Evolutionary conservation across 2,888 invertebrate species (phyloP), one percentile per base, ranked within the genome.

Genomic region (Hypercompe scribonia): DNA sequence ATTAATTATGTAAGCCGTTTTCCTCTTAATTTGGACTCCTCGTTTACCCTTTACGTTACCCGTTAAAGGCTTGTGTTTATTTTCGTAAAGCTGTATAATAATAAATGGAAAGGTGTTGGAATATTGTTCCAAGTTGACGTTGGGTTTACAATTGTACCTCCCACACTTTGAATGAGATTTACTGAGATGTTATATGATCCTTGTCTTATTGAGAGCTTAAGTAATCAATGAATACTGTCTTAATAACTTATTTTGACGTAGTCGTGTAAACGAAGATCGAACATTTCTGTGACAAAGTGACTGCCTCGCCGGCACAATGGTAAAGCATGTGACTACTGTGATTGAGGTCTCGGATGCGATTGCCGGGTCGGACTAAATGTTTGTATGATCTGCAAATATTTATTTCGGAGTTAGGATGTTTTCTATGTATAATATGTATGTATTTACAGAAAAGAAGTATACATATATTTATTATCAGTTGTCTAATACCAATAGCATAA

Each of bases 81-180:
- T 54, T n/a, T 54, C n/a, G 50, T 54, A 21, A 54, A n/a, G n/a
- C n/a, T 54, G 50, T n/a, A 54, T 54, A 54, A 54, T 54, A 54
- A 54, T n/a, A 54, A n/a, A 54, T 24, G 50, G 2, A 54, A 54
- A 54, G 50, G 50, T 54, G 50, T 10, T 24, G 2, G 50, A 31
- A 46, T 31, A 66, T 46, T 42, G 39, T 39, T 58, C 28, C 3
- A 58, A 58, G 28, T 58, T 58, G 28, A 28, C 28, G 28, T 58
- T 13, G 28, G 28, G 28, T 58, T 58, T 7, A 28, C 28, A 58
- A 58, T 28, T 58, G 13, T 58, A 4, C 54, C 58, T 58, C 28
- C 58, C 13, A 28, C 58, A 58, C 28, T 58, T 58, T 28, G 28
- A 58, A 15, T 28, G 28, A 28, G 58, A 58, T 58, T 58, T 58